Base-by-base conservation (phyloP, 2,888 invertebrate species). In the Sarcophaga carnaria region DNA sequence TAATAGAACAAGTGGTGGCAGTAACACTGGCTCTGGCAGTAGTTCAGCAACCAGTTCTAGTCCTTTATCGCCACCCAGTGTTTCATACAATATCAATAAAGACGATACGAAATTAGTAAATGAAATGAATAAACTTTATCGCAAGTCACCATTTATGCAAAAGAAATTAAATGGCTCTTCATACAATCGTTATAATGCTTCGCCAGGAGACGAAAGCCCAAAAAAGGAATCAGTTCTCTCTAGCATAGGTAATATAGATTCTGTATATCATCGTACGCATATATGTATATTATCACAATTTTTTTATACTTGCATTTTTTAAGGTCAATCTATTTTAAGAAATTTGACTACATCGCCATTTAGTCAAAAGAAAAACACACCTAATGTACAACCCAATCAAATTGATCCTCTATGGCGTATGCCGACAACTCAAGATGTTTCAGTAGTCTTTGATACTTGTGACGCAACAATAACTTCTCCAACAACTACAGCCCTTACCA, bases 261-360 rank as follows among this genome's bases (percentile, higher is more conserved):
- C 37, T 37, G 8, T 10, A 37, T 17, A 17, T 54, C 12, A 54
- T 54, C 14, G 12, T 54, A 14, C 4, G 12, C 17, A 14, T 14
- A 17, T 25, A 20, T n/a, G n/a, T 20, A 12, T 49, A 54, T 25
- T 22, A 64, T 64, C 17, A 22, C 25, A 22, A 11, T 14, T 75
- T 66, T 79, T 14, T 72, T 72, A 17, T 54, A 49, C 14, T 10
- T 37, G 4, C n/a, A 66, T 27, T 25, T 27, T 20, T 17, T 2
- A 49, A 93, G 93, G 93, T 71, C 93, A 93, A 90, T 91, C 93
- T 37, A 93, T 93, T 80, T 88, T 93, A 78, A 91, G 93, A 70
- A 93, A 93, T 89, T 88, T 93, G 86, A 93, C 93, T 5, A 92
- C 92, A 27, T 93, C 93, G 80, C 93, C 93, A 45, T 93, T 93